Evolutionary conservation across 2,113 vertebrate genomes (phyloP), one percentile per base, ranked within the genome.

Genomic region (Litocranius walleri): DNA sequence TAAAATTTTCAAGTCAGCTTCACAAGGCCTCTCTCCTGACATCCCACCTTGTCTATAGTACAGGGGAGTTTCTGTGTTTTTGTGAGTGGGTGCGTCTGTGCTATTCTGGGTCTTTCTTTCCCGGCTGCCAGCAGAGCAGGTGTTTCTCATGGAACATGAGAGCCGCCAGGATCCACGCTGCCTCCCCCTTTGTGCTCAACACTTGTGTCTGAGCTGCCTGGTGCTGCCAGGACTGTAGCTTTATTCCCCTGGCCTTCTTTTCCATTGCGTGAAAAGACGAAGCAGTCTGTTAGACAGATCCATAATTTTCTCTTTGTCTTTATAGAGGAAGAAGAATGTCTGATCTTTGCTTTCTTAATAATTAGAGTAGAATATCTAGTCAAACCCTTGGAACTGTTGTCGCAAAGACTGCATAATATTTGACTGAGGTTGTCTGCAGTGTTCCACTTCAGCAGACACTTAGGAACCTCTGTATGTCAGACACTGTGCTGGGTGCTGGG

Each of bases 101-200:
- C 98, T 98, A 96, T 98, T 98, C 91, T 85, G 94, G 90, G 97
- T 54, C 93, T 93, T 95, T 92, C 92, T 54, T 56, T 89, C 82
- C 92, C 6, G 3, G 86, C 93, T 97, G 98, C 96, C 97, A 95
- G 85, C 86, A 71, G 78, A 98, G 91, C 98, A 98, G 98, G 98
- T 98, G 98, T 82, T 97, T 88, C 57, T 94, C 95, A 54, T 43
- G 97, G 97, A 95, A 87, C 96, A 36, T 6, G 3, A 61, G 85
- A 56, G 88, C 96, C 90, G 95, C 97, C 97, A 95, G 96, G 97
- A 94, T 84, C 96, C 97, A 62, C 6, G 85, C 95, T 36, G 91
- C 94, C 95, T 97, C 78, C 36, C 43, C 2, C 36, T 82, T 86
- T 59, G 86, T 90, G 96, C 67, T 83, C 89, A 52, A 14, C 96